Evolutionary conservation across 2,113 vertebrate species (phyloP).

Genomic region (Gallinago jamesoni): DNA sequence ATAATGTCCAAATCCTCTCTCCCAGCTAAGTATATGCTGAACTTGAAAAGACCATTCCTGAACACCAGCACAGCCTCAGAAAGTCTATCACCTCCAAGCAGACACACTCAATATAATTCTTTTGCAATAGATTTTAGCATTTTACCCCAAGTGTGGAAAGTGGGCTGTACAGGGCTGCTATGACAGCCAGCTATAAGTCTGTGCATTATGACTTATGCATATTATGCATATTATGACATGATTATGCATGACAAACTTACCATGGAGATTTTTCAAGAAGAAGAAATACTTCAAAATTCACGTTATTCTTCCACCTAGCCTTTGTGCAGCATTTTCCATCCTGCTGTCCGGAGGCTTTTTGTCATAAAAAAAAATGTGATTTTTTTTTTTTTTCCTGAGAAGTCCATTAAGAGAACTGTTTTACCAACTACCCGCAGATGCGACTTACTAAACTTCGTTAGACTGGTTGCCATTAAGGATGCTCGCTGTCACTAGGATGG

Average conservation of each 20-base stretch:
- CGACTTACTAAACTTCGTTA: not conserved
- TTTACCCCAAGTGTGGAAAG: not conserved
- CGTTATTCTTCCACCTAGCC: not conserved
- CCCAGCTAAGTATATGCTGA: not conserved
- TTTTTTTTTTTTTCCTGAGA: not conserved
- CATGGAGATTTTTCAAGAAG: not conserved
- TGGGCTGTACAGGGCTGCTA: not conserved
- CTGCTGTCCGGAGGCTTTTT: not conserved
- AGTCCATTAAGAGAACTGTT: not conserved
- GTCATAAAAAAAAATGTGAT: not conserved
- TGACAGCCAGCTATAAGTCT: not conserved
- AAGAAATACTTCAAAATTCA: not conserved
- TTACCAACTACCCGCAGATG: not conserved
- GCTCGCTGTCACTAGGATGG: not conserved
- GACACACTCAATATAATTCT: not conserved
- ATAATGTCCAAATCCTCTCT: slow-evolving; percentile 2
- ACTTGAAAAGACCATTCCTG: slow-evolving; percentile 41
- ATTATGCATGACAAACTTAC: slow-evolving; percentile 21
- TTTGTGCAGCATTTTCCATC: not conserved
- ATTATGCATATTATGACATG: slow-evolving; percentile 34
- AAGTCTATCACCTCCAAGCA: slow-evolving; percentile 38
- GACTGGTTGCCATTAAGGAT: not conserved
- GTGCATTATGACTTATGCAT: slow-evolving; percentile 36
- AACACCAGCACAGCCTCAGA: not conserved
- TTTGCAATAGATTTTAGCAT: not conserved